These are phyloP conservation scores for Eumaeus atala DNA, from an alignment of 1,140 invertebrate genomes.

Conservation along the genomic window DNA sequence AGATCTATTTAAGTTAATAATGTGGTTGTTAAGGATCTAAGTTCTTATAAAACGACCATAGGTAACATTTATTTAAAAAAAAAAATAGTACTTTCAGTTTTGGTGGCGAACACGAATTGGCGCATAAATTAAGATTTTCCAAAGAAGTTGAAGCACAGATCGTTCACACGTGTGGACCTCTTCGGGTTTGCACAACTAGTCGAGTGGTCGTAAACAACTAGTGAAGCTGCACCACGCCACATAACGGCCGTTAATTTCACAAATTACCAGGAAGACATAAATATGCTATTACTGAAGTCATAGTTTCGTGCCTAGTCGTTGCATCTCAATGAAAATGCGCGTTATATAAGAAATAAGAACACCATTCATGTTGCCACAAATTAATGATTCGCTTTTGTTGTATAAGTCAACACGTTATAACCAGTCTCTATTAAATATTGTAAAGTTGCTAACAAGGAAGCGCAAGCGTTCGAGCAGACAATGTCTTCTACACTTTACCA, in stretches of 20 bases:
- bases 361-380: slow-evolving; percentile 6
- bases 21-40: no score
- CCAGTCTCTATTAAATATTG: slow-evolving; percentile 7
- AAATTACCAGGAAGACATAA: slow-evolving; percentile 4
- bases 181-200: no score
- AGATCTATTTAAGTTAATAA: no score
- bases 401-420: background rate
- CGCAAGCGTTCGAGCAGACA: slow-evolving; percentile 32
- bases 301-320: slow-evolving; percentile 4
- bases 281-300: background rate
- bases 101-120: no score
- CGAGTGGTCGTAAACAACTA: no score
- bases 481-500: slow-evolving; percentile 45
- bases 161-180: no score
- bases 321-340: slow-evolving; percentile 2
- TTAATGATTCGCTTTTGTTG: slow-evolving; percentile 16
- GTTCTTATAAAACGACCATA: no score
- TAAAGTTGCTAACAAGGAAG: slow-evolving; percentile 1
- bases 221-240: no score
- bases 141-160: no score
- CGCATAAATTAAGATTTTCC: no score
- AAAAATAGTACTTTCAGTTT: no score
- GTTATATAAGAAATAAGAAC: slow-evolving; percentile 15
- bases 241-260: background rate
- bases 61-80: no score